Percentiles rank a stretch among this genome's conserved stretches.
Conservation (phyloP, 2,888 invertebrate species). For the Steinernema hermaphroditum region DNA sequence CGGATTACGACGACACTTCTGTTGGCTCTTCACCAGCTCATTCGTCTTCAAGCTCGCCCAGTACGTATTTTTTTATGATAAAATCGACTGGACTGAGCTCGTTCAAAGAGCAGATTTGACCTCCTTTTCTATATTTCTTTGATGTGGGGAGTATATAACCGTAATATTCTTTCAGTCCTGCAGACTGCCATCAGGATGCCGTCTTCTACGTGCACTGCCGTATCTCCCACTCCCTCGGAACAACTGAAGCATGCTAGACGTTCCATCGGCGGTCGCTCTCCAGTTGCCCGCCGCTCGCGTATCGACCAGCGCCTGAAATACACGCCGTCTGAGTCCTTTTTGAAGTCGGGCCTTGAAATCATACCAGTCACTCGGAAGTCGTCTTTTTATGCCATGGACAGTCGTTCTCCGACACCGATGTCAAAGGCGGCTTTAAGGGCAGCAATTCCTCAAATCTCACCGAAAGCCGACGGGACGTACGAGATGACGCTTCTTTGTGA, state of each 20-base stretch:
- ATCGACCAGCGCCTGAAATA: background rate
- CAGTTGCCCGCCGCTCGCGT: background rate
- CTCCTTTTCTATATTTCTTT: too few relatives aligned
- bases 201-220: conserved; percentile 3
- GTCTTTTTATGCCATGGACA: background rate
- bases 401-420: too few relatives aligned
- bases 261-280: background rate
- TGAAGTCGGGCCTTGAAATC: background rate
- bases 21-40: background rate
- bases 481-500: conserved; percentile 4
- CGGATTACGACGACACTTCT: background rate
- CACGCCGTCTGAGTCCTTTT: background rate
- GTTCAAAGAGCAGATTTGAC: background rate
- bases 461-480: conserved; percentile 5
- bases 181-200: background rate
- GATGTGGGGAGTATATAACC: too few relatives aligned
- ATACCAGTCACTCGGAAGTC: background rate
- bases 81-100: too few relatives aligned
- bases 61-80: too few relatives aligned
- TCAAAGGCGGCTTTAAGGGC: too few relatives aligned
- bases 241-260: too few relatives aligned
- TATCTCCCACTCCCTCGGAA: background rate
- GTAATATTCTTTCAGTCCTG: background rate
- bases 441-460: background rate
- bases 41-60: background rate